phyloP scores from a whole-genome alignment of 2,797 vertebrate genomes.

The Lophotriccus pileatus region DNA sequence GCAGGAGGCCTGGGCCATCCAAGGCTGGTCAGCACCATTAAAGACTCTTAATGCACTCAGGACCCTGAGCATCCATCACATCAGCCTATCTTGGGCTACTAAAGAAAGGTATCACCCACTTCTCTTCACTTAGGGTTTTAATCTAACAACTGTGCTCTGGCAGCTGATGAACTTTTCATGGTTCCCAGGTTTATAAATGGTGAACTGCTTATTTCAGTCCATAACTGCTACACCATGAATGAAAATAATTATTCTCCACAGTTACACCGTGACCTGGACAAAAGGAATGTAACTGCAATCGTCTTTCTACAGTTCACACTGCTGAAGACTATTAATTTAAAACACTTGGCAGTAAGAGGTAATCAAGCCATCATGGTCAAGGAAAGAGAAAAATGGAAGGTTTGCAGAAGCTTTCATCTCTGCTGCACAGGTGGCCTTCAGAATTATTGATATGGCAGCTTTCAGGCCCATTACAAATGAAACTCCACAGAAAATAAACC shows the following conservation, averaged over 20 bases:
- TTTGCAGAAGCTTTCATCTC: not conserved
- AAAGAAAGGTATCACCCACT: not conserved
- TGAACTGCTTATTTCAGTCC: not conserved
- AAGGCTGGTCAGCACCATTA: not conserved
- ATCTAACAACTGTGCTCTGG: not conserved
- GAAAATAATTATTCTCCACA: not conserved
- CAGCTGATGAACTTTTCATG: not conserved
- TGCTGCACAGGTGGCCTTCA: not conserved
- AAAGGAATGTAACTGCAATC: not conserved
- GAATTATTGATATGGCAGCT: not conserved
- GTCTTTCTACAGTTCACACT: not conserved
- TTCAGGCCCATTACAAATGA: not conserved
- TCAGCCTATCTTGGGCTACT: not conserved
- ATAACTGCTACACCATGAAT: not conserved
- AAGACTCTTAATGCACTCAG: not conserved
- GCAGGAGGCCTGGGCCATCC: not conserved
- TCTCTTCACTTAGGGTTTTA: not conserved
- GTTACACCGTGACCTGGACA: not conserved
- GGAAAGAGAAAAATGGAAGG: not conserved
- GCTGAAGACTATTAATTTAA: not conserved
- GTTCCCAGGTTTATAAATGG: not conserved
- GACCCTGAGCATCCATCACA: not conserved
- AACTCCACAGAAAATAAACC: not conserved
- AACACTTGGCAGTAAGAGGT: not conserved
- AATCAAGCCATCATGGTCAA: not conserved